Base-by-base conservation (phyloP, 1,140 invertebrate species). In the Drosophila kurseongensis region DNA sequence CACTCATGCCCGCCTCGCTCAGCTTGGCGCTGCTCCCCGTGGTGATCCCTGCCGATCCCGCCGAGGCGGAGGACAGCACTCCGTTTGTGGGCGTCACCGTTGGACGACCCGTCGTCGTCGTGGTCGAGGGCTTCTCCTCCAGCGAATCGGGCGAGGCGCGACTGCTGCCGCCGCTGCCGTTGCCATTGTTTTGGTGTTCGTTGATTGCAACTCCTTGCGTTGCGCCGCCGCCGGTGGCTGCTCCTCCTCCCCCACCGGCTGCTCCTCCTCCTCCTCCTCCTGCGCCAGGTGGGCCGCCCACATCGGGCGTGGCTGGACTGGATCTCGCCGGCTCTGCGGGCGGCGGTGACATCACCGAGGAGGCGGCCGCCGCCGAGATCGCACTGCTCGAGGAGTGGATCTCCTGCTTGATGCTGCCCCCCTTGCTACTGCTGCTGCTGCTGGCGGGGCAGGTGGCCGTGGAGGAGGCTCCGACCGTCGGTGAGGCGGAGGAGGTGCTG, bases 301-400 rank as follows among this genome's bases (percentile, higher is more conserved):
- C 27, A 1, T 50, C 47, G 13, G 47, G 47, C 47, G 47, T 50
- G 27, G 13, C 23, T 57, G 48, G 38, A 35, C 35, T 60, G 41
- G 36, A 32, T 13, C 45, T 58, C 59, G 52, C 41, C 32, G 65
- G 41, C 16, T 91, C 92, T 12, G 89, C 47, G 12, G 93, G 92
- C 14, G 91, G 93, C 32, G 93, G 93, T 36, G 93, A 91, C 89
- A 92, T 91, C 2, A 77, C 86, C 6, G 89, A 74, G 14, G 91
- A 88, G 41, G 91, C 80, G 2, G 91, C 86, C 5, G 83, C 72
- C 23, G 79, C 80, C 14, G 77, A 78, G 10, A 90, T 65, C 45
- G 85, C 72, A 48, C 72, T 80, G 60, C 89, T 90, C 13, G 91
- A 92, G 44, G 88, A 92, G 54, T 91, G 82, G 29, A 92, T 92